Percentiles rank a stretch among this genome's conserved stretches.
phyloP scores from a whole-genome alignment of 37 sponge, comb jelly and placozoan genomes.

The Lycopodina hypogea region DNA sequence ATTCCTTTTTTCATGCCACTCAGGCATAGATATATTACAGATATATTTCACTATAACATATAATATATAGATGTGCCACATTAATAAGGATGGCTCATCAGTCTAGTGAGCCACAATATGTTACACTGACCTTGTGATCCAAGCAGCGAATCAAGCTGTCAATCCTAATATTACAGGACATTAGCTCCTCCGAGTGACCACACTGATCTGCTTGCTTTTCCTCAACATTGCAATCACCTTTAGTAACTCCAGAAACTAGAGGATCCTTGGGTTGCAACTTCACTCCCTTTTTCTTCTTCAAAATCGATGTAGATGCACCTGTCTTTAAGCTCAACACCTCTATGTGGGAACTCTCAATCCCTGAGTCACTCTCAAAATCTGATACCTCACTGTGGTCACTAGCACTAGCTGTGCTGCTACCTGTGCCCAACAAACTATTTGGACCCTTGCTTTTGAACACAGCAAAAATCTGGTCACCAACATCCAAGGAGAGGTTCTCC shows the following conservation, averaged over 20 bases:
- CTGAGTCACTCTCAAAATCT: slow-evolving; percentile 12
- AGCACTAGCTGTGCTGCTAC: slow-evolving; percentile 3
- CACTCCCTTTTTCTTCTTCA: neutral
- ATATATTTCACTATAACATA: too few relatives aligned
- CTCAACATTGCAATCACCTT: neutral
- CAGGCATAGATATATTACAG: too few relatives aligned
- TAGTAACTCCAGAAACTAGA: neutral
- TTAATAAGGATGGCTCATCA: too few relatives aligned
- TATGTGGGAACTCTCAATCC: slow-evolving; percentile 4
- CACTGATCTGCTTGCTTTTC: neutral
- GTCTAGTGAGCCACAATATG: too few relatives aligned
- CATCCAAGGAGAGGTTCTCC: neutral
- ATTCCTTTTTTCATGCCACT: too few relatives aligned
- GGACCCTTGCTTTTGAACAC: neutral
- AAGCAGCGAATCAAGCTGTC: slow-evolving; percentile 11
- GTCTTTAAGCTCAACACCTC: neutral
- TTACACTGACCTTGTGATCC: neutral
- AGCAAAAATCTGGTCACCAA: neutral
- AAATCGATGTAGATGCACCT: neutral
- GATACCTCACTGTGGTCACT: slow-evolving; percentile 15
- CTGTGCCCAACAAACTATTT: neutral
- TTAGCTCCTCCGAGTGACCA: too few relatives aligned
- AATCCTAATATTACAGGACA: neutral
- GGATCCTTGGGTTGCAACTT: neutral
- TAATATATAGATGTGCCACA: too few relatives aligned